Conservation (phyloP, 2,888 invertebrate genomes). For the Hyalella azteca region DNA sequence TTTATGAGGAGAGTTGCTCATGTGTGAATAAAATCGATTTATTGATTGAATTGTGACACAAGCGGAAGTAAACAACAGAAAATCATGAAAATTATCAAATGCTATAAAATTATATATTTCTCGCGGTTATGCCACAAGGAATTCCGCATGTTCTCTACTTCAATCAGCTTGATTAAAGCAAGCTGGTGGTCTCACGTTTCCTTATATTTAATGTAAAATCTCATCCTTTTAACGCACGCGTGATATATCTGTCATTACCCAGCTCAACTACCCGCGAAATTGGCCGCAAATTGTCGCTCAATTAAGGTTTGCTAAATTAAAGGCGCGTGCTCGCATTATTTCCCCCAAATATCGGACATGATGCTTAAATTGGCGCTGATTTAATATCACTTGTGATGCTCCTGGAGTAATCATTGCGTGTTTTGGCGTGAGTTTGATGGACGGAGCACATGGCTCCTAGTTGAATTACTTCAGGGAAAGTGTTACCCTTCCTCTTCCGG, state of each 20-base stretch:
- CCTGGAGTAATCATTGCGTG: neutral
- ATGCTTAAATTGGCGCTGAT: neutral
- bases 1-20: too few relatives aligned
- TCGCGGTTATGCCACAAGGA: too few relatives aligned
- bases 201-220: neutral
- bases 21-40: too few relatives aligned
- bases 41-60: too few relatives aligned
- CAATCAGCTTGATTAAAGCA: neutral
- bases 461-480: neutral
- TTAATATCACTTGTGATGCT: neutral
- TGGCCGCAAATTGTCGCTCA: neutral
- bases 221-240: neutral
- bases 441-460: neutral
- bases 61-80: too few relatives aligned
- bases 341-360: neutral
- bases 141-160: neutral
- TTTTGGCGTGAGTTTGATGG: neutral
- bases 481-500: neutral
- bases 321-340: neutral
- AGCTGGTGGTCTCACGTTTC: neutral
- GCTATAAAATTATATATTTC: too few relatives aligned
- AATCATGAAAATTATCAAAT: too few relatives aligned
- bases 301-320: neutral
- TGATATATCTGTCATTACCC: neutral
- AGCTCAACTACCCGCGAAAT: conserved; percentile 1